Percentiles rank a stretch among this genome's conserved stretches.
Evolutionary conservation across 2,113 vertebrate genomes (phyloP).

Genomic region (Macrotis lagotis): DNA sequence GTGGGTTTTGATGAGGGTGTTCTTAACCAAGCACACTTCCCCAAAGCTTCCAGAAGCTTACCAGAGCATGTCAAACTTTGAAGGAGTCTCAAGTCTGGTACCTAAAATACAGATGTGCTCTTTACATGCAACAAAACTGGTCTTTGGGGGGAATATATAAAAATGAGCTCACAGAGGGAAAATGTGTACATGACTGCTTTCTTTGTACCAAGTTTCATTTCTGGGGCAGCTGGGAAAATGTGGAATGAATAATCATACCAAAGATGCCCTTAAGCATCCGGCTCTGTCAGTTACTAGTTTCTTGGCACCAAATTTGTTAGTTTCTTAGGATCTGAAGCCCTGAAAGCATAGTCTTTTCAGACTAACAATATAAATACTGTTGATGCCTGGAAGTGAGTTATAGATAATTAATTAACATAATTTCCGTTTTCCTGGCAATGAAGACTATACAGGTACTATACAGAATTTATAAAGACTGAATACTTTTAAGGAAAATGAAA

Average conservation of each 20-base stretch:
- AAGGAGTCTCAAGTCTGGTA: slow-evolving; percentile 11
- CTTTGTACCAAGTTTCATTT: slow-evolving; percentile 18
- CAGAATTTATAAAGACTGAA: slow-evolving; percentile 29
- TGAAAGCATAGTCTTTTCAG: not conserved
- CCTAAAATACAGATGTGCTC: slow-evolving; percentile 20
- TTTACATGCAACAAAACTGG: not conserved
- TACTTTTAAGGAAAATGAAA: slow-evolving; percentile 16
- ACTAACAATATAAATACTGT: not conserved
- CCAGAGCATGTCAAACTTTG: not conserved
- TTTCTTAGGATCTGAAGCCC: not conserved
- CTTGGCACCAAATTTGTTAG: not conserved
- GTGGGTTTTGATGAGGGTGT: slow-evolving; percentile 8
- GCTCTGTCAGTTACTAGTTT: not conserved
- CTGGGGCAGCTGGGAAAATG: not conserved
- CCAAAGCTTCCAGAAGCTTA: slow-evolving; percentile 36
- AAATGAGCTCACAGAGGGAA: slow-evolving; percentile 3
- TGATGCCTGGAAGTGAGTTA: slow-evolving; percentile 33
- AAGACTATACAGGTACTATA: not conserved
- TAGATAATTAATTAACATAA: slow-evolving; percentile 13
- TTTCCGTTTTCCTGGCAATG: slow-evolving; percentile 64
- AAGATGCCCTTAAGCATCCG: slow-evolving; percentile 7
- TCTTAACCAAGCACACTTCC: slow-evolving; percentile 9
- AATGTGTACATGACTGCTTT: slow-evolving; percentile 2
- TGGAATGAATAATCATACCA: not conserved
- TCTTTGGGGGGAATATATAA: not conserved